Conservation (phyloP, 2,113 vertebrate species). For the Calyptommatus sinebrachiatus region DNA sequence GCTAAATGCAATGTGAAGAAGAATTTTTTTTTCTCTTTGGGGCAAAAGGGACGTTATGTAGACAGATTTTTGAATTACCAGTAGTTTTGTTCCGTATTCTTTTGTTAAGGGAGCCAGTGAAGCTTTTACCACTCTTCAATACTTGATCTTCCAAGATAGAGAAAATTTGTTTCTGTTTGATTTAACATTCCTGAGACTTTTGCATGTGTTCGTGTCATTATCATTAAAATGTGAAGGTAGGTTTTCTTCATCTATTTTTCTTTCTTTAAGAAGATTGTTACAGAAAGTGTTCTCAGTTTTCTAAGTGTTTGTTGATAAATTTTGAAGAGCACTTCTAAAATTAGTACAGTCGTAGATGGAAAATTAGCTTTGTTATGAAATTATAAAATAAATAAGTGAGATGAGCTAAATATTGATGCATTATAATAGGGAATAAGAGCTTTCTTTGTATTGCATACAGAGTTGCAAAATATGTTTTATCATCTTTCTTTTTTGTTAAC, state of each 20-base stretch:
- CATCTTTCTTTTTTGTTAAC: conserved; percentile 39
- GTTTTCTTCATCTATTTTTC: not conserved
- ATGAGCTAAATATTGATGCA: conserved; percentile 36
- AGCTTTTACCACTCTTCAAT: too few species aligned
- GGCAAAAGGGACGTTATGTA: too few species aligned
- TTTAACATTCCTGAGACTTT: too few species aligned
- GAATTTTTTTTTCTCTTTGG: too few species aligned
- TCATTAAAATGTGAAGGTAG: not conserved
- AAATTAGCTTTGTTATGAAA: conserved; percentile 54
- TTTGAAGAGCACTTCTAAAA: not conserved
- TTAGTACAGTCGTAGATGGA: conserved; percentile 38
- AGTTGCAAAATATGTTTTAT: conserved; percentile 28
- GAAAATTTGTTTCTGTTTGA: too few species aligned
- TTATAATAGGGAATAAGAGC: conserved; percentile 27
- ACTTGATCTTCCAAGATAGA: too few species aligned
- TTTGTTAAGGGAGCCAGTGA: too few species aligned
- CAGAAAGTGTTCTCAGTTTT: conserved; percentile 36
- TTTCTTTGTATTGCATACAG: conserved; percentile 35
- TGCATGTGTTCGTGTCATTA: too few species aligned
- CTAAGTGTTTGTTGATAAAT: conserved; percentile 12
- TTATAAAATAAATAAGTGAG: conserved; percentile 47
- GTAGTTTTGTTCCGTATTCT: too few species aligned
- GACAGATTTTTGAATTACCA: too few species aligned
- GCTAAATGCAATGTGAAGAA: too few species aligned
- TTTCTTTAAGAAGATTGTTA: conserved; percentile 11